phyloP scores from a whole-genome alignment of 2,888 invertebrate genomes.

The Noctuana brunneofusca region DNA sequence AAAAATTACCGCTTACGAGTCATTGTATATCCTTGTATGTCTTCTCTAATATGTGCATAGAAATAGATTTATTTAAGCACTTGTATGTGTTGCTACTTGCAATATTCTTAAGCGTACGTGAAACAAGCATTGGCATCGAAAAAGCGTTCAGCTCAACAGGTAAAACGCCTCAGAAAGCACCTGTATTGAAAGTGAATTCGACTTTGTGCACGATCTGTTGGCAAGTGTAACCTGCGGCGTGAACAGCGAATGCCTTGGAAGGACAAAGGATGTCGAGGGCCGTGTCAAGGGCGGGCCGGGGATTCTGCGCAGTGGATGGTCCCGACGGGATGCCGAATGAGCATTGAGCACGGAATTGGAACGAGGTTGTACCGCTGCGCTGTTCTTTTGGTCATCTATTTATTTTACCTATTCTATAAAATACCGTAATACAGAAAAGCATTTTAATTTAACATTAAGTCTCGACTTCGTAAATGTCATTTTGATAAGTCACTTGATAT shows the following conservation, averaged over 20 bases:
- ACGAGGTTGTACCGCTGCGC: constrained; percentile 43
- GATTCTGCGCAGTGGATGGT: constrained; percentile 71
- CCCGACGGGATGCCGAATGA: constrained; percentile 40
- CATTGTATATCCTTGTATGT: too few relatives aligned
- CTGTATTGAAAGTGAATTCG: constrained; percentile 17
- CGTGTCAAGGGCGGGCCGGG: constrained; percentile 75
- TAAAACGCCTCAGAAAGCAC: constrained; percentile 1
- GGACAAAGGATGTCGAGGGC: constrained; percentile 68
- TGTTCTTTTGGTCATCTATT: neutral
- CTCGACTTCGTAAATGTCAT: too few relatives aligned
- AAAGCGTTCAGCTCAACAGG: constrained; percentile 22
- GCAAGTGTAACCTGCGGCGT: constrained; percentile 20
- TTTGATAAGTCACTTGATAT: too few relatives aligned
- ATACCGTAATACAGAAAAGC: too few relatives aligned
- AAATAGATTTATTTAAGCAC: too few relatives aligned
- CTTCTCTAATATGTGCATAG: too few relatives aligned
- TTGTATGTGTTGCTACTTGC: neutral
- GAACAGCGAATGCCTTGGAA: constrained; percentile 44
- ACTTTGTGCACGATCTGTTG: constrained; percentile 6
- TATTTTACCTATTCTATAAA: too few relatives aligned
- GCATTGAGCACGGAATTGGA: constrained; percentile 48
- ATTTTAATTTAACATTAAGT: too few relatives aligned
- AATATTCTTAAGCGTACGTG: neutral
- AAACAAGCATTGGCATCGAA: neutral
- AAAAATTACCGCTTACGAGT: too few relatives aligned